These are phyloP conservation scores for Pocota personata DNA, from an alignment of 2,888 invertebrate genomes.

Conservation along the genomic window DNA sequence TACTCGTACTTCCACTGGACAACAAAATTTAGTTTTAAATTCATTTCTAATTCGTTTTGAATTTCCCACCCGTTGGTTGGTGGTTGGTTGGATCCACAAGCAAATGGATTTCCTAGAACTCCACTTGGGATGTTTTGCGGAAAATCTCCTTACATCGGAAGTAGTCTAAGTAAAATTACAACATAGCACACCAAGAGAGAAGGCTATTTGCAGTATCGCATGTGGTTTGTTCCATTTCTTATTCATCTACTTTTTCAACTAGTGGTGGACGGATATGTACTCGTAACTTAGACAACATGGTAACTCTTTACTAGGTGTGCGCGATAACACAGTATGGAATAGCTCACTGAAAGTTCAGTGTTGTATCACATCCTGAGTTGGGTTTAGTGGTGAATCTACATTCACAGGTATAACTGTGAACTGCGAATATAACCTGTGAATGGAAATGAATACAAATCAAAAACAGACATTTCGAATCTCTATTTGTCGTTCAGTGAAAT, in stretches of 20 bases:
- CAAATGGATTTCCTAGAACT: background rate
- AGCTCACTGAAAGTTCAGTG: no score
- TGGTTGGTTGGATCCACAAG: background rate
- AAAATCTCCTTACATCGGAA: conserved; percentile 35
- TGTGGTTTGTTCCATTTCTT: conserved; percentile 43
- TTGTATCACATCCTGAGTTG: no score
- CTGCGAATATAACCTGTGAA: no score
- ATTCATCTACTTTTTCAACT: background rate
- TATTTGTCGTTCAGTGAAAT: background rate
- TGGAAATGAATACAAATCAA: no score
- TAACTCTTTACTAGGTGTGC: background rate
- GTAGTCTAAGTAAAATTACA: conserved; percentile 61
- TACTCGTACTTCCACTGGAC: background rate
- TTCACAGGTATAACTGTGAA: no score
- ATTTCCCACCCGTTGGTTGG: conserved; percentile 25
- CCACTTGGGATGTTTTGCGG: conserved; percentile 31
- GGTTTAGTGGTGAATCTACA: no score
- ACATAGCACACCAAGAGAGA: conserved; percentile 21
- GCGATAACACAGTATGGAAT: no score
- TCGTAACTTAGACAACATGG: background rate
- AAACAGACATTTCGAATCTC: background rate
- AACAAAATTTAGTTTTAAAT: conserved; percentile 41
- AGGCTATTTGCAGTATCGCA: conserved; percentile 41
- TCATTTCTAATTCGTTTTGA: conserved; percentile 56
- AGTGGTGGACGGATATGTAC: background rate